Percentiles rank a stretch among this genome's conserved stretches.
phyloP scores from a whole-genome alignment of 2,888 invertebrate genomes.

The Drosophila basisetae region DNA sequence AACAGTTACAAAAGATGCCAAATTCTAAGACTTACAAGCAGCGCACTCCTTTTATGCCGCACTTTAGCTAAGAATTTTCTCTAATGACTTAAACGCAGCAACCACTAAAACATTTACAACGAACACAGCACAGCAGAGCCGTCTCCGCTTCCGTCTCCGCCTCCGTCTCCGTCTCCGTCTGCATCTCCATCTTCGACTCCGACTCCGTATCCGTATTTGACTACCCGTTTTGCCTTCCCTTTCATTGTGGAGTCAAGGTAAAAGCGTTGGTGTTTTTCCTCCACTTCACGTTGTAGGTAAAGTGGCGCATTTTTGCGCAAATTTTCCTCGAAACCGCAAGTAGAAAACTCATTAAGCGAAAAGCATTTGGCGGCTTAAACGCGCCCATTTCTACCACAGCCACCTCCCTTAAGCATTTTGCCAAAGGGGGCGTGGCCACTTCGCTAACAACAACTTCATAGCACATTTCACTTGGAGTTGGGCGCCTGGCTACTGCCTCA shows the following conservation, averaged over 20 bases:
- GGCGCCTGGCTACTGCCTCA: neutral
- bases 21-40: slow-evolving; percentile 51
- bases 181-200: neutral
- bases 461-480: slow-evolving; percentile 3
- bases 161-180: neutral
- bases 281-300: slow-evolving; percentile 67
- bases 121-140: slow-evolving; percentile 34
- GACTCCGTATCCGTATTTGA: slow-evolving; percentile 2
- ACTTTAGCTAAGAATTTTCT: slow-evolving; percentile 77
- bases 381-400: slow-evolving; percentile 35
- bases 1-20: slow-evolving; percentile 49
- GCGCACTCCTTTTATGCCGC: slow-evolving; percentile 57
- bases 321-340: slow-evolving; percentile 77
- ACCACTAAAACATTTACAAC: slow-evolving; percentile 79
- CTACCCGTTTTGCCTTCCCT: neutral
- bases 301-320: slow-evolving; percentile 80
- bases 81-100: slow-evolving; percentile 81
- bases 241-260: slow-evolving; percentile 39
- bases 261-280: slow-evolving; percentile 50
- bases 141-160: slow-evolving; percentile 10
- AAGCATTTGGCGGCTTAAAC: slow-evolving; percentile 71
- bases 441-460: slow-evolving; percentile 36
- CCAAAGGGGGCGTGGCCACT: slow-evolving; percentile 32
- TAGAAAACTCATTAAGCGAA: slow-evolving; percentile 80
- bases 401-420: slow-evolving; percentile 8